Evolutionary conservation across 1,140 invertebrate species (phyloP).

Genomic region (Atta cephalotes): DNA sequence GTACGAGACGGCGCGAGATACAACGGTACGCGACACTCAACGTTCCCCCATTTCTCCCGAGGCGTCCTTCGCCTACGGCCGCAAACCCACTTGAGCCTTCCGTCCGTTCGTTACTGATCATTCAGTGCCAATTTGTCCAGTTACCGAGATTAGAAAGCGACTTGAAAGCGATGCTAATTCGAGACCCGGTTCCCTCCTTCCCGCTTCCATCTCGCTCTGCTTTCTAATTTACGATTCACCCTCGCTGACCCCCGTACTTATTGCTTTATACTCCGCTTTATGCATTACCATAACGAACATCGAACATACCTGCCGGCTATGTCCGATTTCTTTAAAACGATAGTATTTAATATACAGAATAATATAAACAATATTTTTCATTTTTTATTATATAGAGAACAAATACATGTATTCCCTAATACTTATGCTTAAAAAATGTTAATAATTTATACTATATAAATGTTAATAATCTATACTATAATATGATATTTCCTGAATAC

Average conservation of each 20-base stretch:
- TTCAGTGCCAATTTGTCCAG: constrained; percentile 79
- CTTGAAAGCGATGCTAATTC: constrained; percentile 83
- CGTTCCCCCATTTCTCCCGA: constrained; percentile 62
- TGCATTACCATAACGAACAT: constrained; percentile 70
- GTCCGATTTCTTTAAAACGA: constrained; percentile 47
- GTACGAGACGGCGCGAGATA: constrained; percentile 38
- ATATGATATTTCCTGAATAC: not conserved
- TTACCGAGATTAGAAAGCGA: constrained; percentile 81
- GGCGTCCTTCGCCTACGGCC: constrained; percentile 57
- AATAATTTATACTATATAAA: not conserved
- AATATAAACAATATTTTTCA: not conserved
- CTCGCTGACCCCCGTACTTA: constrained; percentile 68
- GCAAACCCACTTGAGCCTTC: constrained; percentile 75
- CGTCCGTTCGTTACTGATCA: constrained; percentile 77
- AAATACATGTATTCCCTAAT: not conserved
- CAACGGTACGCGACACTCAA: constrained; percentile 29
- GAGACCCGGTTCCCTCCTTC: constrained; percentile 6
- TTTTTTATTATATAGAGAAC: not conserved
- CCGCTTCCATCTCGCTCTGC: constrained; percentile 49
- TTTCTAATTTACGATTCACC: constrained; percentile 79
- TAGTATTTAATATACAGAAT: constrained; percentile 10
- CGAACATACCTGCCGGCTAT: constrained; percentile 8
- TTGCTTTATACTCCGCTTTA: constrained; percentile 72
- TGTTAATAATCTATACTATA: not conserved
- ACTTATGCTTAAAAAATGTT: not conserved